Base-by-base conservation (phyloP, 2,113 vertebrate species). In the Dipodomys merriami region DNA sequence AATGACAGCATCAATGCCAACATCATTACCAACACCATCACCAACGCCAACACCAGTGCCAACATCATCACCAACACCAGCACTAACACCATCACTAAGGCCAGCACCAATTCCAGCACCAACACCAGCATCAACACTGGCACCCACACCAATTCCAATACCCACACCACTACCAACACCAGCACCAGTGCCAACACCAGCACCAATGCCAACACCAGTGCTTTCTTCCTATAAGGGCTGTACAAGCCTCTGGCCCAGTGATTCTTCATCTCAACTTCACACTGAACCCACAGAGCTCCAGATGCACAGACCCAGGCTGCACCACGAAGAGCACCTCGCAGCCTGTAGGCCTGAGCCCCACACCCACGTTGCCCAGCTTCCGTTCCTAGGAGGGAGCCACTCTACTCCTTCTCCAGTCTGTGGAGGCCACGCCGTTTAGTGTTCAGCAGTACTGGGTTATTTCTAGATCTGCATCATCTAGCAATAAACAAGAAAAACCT, bases 231-330 rank as follows among this genome's bases (percentile, higher is more conserved):
- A 11, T 8, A 15, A 69, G 65, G 33, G n/a, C 25, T 0, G 0
- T 5, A 27, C 3, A 22, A 6, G 9, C 2, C 5, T 65, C 20
- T 33, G 2, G 4, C 1, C 13, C n/a, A 0, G 3, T 4, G n/a
- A 19, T 13, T 49, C 49, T 71, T 15, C 4, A 4, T 39, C 22
- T 23, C 13, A 1, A 1, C 0, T 2, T 0, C 1, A 1, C 25
- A 2, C 22, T 7, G 49, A 79, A 15, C 20, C 30, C 3, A 4
- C 3, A 23, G 57, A 57, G 19, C 12, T 71, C 15, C 5, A 5
- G 23, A 23, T 20, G 1, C 20, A 27, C 18, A 10, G 1, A 15
- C 13, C 46, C 33, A 18, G 15, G 23, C 18, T 0, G 0, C 0
- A 1, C 1, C 22, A 4, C 30, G 12, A 46, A 83, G 72, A 35